Evolutionary conservation across 2,888 invertebrate species (phyloP), one percentile per base, ranked within the genome.

Genomic region (Ornithoptera alexandrae): DNA sequence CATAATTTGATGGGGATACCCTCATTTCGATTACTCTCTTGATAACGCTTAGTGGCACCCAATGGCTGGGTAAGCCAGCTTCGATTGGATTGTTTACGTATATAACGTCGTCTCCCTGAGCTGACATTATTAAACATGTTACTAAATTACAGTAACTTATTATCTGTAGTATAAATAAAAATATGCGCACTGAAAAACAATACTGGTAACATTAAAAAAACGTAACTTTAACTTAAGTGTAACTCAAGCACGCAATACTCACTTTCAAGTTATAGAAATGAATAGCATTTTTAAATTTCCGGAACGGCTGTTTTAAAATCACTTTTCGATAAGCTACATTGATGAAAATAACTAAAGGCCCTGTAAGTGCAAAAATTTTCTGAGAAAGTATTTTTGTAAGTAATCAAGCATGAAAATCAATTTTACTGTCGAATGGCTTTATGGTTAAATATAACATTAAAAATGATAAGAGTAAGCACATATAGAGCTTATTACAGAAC

Each of bases 51-150:
- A 81, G 12, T 6, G 85, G 84, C 30, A 86, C 62, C 84, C 84
- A 85, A 72, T 85, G 86, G 53, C 84, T 73, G 24, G 85, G 84
- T 46, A 85, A 56, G 10, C 79, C 77, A 6, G 86, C 75, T 75
- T 85, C 86, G 65, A 86, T 83, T 1, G 85, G 86, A 74, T 85
- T 86, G 68, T 72, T 73, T n/a, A 84, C 76, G 70, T 75, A 85
- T 39, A 81, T 65, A 22, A 83, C 60, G 24, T 75, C 72, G 50
- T 82, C 81, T 36, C 73, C 70, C 1, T 78, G 74, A 59, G 80
- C 74, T 46, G 78, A 78, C 78, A 74, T 76, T 71, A 78, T 75
- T 62, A 72, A 72, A 60, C 73, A 73, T 62, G 67, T 66, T 4
- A 75, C 69, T 46, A 73, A 70, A 68, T 74, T 75, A 74, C 68